These are phyloP conservation scores for Elysia crispata DNA, from an alignment of 2,888 invertebrate genomes.

Conservation along the genomic window DNA sequence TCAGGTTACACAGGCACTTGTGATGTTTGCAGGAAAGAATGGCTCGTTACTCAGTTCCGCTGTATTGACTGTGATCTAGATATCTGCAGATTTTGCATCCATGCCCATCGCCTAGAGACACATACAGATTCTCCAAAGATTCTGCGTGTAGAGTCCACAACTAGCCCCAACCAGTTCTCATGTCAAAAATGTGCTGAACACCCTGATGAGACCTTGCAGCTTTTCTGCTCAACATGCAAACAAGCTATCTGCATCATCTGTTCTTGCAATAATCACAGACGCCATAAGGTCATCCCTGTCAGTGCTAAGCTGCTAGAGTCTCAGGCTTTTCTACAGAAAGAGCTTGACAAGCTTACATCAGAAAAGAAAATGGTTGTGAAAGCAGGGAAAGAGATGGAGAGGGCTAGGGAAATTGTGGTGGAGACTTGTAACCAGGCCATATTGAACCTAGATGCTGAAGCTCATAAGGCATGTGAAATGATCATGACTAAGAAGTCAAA, in stretches of 20 bases:
- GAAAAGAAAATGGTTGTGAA: conserved; percentile 55
- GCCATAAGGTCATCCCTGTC: conserved; percentile 64
- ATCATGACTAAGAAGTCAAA: conserved; percentile 56
- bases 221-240: conserved; percentile 67
- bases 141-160: conserved; percentile 63
- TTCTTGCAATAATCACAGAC: conserved; percentile 63
- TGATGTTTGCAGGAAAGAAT: conserved; percentile 65
- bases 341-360: conserved; percentile 59
- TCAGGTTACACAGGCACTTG: conserved; percentile 57
- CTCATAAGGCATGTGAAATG: conserved; percentile 53
- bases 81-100: conserved; percentile 70
- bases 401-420: conserved; percentile 54
- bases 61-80: conserved; percentile 71
- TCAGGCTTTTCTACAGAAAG: conserved; percentile 59
- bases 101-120: conserved; percentile 65
- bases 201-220: conserved; percentile 62
- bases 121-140: conserved; percentile 58
- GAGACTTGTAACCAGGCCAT: conserved; percentile 55
- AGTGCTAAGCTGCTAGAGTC: conserved; percentile 60
- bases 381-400: conserved; percentile 54
- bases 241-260: conserved; percentile 65
- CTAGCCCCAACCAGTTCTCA: conserved; percentile 51
- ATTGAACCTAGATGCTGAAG: conserved; percentile 55
- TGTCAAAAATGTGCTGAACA: conserved; percentile 58
- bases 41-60: conserved; percentile 67